Percentiles rank a stretch among this genome's conserved stretches.
These are phyloP conservation scores for Vombatus ursinus DNA, from an alignment of 2,113 vertebrate genomes.

Conservation along the genomic window DNA sequence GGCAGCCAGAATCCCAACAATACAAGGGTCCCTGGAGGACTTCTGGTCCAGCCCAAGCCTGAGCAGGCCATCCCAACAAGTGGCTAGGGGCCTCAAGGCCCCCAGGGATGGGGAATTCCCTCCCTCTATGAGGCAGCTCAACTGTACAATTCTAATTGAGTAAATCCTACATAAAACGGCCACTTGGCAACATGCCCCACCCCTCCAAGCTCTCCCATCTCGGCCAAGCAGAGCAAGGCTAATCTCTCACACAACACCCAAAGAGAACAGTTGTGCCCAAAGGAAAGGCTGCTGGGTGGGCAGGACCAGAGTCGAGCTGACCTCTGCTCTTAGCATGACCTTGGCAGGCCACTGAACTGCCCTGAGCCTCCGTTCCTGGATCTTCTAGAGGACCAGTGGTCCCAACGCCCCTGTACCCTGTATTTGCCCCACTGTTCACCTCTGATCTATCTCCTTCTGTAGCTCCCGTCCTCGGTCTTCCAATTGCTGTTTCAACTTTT, in stretches of 20 bases:
- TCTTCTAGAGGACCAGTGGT: not conserved
- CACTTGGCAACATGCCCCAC: not conserved
- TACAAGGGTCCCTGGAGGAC: not conserved
- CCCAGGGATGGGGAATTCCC: not conserved
- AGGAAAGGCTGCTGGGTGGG: not conserved
- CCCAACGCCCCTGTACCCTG: no score
- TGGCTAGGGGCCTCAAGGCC: no score
- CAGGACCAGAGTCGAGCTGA: not conserved
- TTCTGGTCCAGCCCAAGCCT: not conserved
- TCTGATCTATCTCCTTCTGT: conserved; percentile 82
- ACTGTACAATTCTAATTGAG: not conserved
- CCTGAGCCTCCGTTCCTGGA: not conserved
- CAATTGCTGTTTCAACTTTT: conserved; percentile 79
- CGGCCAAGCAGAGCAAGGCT: not conserved
- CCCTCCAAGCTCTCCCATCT: not conserved
- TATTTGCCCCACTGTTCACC: conserved; percentile 56
- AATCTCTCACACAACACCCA: not conserved
- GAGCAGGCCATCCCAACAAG: not conserved
- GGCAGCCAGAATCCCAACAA: no score
- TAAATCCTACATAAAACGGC: not conserved
- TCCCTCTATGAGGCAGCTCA: not conserved
- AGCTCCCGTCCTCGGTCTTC: conserved; percentile 77
- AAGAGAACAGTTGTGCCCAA: not conserved
- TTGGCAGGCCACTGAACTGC: not conserved
- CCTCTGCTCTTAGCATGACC: not conserved